phyloP scores from a whole-genome alignment of 2,888 invertebrate genomes.

The Polydrusus cervinus region DNA sequence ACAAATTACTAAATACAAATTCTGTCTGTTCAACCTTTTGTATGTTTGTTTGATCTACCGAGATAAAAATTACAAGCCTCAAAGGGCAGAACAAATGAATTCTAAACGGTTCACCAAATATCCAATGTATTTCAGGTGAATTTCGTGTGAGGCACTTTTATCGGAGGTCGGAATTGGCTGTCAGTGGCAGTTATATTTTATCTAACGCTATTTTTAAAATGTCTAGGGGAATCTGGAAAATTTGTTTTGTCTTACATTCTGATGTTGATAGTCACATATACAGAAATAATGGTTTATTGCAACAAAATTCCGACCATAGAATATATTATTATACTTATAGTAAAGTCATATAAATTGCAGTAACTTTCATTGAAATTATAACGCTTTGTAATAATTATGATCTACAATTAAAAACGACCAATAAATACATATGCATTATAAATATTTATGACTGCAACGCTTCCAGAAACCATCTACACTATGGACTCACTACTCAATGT shows the following conservation, averaged over 20 bases:
- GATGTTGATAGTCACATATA: neutral
- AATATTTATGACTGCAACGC: too few relatives aligned
- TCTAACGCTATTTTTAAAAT: conserved; percentile 35
- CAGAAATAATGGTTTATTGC: neutral
- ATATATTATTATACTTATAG: too few relatives aligned
- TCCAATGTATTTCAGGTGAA: conserved; percentile 55
- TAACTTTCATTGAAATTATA: too few relatives aligned
- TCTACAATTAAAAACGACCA: too few relatives aligned
- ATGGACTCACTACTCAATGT: too few relatives aligned
- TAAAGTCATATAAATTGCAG: too few relatives aligned
- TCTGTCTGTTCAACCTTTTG: neutral
- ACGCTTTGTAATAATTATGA: too few relatives aligned
- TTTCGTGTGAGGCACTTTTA: conserved; percentile 64
- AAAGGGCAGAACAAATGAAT: conserved; percentile 39
- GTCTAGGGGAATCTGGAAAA: conserved; percentile 4
- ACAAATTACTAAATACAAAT: neutral
- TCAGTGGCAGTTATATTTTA: conserved; percentile 63
- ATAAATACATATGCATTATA: too few relatives aligned
- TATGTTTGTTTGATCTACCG: neutral
- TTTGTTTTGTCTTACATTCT: neutral
- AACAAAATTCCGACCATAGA: neutral
- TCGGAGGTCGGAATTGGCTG: conserved; percentile 66
- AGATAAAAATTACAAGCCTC: conserved; percentile 20
- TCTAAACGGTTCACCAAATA: conserved; percentile 39
- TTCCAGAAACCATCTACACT: too few relatives aligned